Percentiles rank a stretch among this genome's conserved stretches.
These are phyloP conservation scores for Brachyhypopomus occidentalis DNA, from an alignment of 2,113 vertebrate species.

Conservation along the genomic window DNA sequence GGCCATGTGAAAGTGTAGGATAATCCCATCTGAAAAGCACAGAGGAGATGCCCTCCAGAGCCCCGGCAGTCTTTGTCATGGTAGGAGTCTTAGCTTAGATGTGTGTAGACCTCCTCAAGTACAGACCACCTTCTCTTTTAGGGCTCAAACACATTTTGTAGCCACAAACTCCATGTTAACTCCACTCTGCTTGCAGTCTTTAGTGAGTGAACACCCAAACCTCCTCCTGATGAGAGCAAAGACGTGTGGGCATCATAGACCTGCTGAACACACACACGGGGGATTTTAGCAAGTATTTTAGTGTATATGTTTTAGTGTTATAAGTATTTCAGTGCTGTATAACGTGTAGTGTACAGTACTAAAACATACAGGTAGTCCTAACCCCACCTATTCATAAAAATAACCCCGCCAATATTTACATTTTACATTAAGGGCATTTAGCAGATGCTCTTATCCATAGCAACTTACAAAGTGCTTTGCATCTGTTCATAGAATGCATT, in stretches of 20 bases:
- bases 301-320: too few relatives aligned
- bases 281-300: too few relatives aligned
- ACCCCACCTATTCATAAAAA: too few relatives aligned
- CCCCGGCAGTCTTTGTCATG: conserved; percentile 80
- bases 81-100: conserved; percentile 89
- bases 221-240: conserved; percentile 61
- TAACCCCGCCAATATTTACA: too few relatives aligned
- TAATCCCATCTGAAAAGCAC: conserved; percentile 98
- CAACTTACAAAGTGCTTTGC: too few relatives aligned
- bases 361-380: too few relatives aligned
- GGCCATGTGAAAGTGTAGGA: conserved; percentile 97
- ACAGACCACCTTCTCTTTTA: conserved; percentile 79
- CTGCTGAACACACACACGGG: not conserved
- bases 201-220: conserved; percentile 67
- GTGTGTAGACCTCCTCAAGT: conserved; percentile 85
- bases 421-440: too few relatives aligned
- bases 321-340: too few relatives aligned
- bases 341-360: too few relatives aligned
- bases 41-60: conserved; percentile 89
- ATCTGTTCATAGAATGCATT: too few relatives aligned
- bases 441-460: too few relatives aligned
- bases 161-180: conserved; percentile 73
- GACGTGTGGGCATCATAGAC: conserved; percentile 62
- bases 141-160: conserved; percentile 77
- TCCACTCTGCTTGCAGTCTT: conserved; percentile 63